Evolutionary conservation across 2,113 vertebrate species (phyloP), one percentile per base, ranked within the genome.

Genomic region (Erythrolamprus reginae): DNA sequence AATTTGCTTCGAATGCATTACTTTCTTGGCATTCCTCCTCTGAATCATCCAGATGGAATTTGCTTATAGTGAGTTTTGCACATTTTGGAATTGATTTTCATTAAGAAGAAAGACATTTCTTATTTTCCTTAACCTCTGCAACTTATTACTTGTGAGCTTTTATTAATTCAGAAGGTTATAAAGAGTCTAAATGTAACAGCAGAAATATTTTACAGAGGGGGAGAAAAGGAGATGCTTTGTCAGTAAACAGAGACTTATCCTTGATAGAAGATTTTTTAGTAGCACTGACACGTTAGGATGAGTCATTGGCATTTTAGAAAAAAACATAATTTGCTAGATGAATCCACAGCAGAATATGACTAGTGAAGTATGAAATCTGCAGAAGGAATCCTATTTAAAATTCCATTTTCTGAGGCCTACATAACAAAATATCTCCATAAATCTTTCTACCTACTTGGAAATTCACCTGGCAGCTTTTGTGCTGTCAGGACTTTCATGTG

Each of bases 1-100:
- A 85, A 13, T 21, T 94, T 92, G 51, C 87, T 93, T 89, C 84
- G 91, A 92, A 93, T 89, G 90, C 23, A 87, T 85, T 89, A 92
- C 91, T 92, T 91, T 48, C 82, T 90, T 91, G 89, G 84, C 92
- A 83, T 89, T 90, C 90, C 83, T 95, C 89, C 83, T 89, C 65
- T 55, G 58, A 93, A 47, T 90, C 89, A 92, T 70, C 77, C 92
- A 94, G 93, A 93, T 92, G 90, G 89, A 95, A 95, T 93, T 86
- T 93, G 82, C 85, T 87, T 84, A 89, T 90, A 85, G 86, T 61
- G 23, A 91, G 90, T 58, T 42, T 88, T 89, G 82, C 70, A 89
- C 89, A 88, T 92, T 90, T 91, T 90, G 86, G 42, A 91, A 95
- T 42, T 52, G 65, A 91, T 92, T 95, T 94, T 93, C 91, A 92